A percentile compares a stretch with the other conserved stretches of the same genome.
phyloP scores from a whole-genome alignment of 2,797 vertebrate species.

The Sebastes oblongus region DNA sequence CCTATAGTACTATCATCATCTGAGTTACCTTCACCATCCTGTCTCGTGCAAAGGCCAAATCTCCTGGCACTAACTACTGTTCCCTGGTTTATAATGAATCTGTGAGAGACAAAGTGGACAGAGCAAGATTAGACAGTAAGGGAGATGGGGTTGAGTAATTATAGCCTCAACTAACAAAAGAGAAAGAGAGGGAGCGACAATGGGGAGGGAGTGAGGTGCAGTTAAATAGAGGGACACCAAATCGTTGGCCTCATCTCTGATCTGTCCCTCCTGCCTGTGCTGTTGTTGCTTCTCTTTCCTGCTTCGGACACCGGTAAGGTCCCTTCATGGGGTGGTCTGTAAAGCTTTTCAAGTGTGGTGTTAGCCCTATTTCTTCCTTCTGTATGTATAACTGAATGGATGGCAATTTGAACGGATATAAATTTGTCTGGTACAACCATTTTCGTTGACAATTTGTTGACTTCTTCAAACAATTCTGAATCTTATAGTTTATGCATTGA shows the following conservation, averaged over 20 bases:
- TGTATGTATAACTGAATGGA: background rate
- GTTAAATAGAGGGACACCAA: slow-evolving; percentile 67
- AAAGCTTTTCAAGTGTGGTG: background rate
- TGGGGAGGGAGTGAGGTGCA: slow-evolving; percentile 46
- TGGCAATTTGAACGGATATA: background rate
- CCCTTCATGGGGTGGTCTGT: background rate
- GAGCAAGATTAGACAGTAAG: slow-evolving; percentile 37
- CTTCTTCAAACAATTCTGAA: background rate
- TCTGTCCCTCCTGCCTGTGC: slow-evolving; percentile 36
- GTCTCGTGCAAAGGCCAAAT: slow-evolving; percentile 2
- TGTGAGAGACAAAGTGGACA: slow-evolving; percentile 42
- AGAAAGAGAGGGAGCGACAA: slow-evolving; percentile 52
- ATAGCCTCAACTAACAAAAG: slow-evolving; percentile 72
- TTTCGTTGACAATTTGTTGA: background rate
- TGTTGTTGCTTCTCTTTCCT: slow-evolving; percentile 6
- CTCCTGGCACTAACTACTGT: slow-evolving; percentile 3
- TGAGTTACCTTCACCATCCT: background rate
- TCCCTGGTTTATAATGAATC: slow-evolving; percentile 22
- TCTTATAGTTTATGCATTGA: background rate
- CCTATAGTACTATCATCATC: background rate
- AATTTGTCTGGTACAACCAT: background rate
- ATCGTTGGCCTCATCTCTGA: slow-evolving; percentile 44
- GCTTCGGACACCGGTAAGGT: slow-evolving; percentile 62
- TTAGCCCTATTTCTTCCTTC: background rate
- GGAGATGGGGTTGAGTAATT: slow-evolving; percentile 64